Evolutionary conservation across 2,797 vertebrate species (phyloP), one percentile per base, ranked within the genome.

Genomic region (Arrhamphus sclerolepis): DNA sequence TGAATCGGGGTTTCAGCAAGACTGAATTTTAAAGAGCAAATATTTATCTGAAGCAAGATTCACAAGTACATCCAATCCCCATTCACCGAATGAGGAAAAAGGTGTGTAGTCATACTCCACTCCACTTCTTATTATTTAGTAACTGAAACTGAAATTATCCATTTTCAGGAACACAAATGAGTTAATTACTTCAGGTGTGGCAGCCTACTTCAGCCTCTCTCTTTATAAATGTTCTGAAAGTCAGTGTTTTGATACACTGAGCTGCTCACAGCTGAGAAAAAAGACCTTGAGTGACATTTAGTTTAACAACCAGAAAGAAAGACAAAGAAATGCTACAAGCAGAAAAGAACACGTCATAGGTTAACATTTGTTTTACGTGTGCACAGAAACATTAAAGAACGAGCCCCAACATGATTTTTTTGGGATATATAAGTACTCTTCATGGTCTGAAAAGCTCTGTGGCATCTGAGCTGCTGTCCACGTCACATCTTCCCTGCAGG

Each of bases 381-480:
- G 41, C 2, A 48, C 38, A 76, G 1, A 34, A 17, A 19, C 22
- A 47, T 7, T 46, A 50, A 40, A 56, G 41, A 49, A 11, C n/a
- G 2, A 29, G 34, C 46, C 24, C 17, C 26, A 9, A 48, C 26
- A 39, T 26, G 21, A 29, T 55, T 31, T 28, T 49, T 26, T 50
- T 44, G 44, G 56, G 58, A 62, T 29, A 56, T 34, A 14, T 38
- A 11, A 34, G 63, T 63, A 49, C 43, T 50, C n/a, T n/a, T n/a
- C n/a, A n/a, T n/a, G n/a, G 78, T 77, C 70, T 77, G 75, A 62
- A 66, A 85, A n/a, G n/a, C n/a, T n/a, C n/a, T n/a, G n/a, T n/a
- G n/a, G n/a, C n/a, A 78, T 84, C 59, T 78, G 55, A 77, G 61
- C 60, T 75, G 63, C 66, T 66, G 56, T 70, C 66, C 22, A 8